phyloP scores from a whole-genome alignment of 2,888 invertebrate species.

The Leucophora obtusa region DNA sequence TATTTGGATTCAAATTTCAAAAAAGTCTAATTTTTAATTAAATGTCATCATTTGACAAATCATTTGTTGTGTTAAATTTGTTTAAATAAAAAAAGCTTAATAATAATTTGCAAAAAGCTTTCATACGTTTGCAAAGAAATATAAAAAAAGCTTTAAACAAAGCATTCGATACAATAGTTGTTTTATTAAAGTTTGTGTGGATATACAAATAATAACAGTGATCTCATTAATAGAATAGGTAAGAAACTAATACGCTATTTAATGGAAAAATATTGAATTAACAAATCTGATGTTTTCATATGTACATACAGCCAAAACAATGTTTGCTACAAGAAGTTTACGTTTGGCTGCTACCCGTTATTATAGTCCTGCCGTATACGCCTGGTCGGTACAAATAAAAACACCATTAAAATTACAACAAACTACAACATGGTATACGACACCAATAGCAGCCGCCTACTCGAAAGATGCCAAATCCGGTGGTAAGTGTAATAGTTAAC shows the following conservation, averaged over 20 bases:
- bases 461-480: conserved; percentile 45
- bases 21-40: not conserved
- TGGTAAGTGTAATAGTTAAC: conserved; percentile 30
- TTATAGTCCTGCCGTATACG: conserved; percentile 2
- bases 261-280: not conserved
- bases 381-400: conserved; percentile 2
- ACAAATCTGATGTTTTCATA: not conserved
- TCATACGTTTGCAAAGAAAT: not conserved
- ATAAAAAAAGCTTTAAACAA: conserved; percentile 36
- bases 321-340: conserved; percentile 46
- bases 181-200: conserved; percentile 10
- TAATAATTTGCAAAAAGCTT: not conserved
- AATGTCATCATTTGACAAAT: conserved; percentile 6
- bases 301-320: not conserved
- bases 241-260: conserved; percentile 24
- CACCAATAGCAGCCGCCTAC: conserved; percentile 19
- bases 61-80: not conserved
- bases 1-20: too few relatives aligned
- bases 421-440: conserved; percentile 16
- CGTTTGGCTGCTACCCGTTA: conserved; percentile 23
- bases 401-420: conserved; percentile 10
- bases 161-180: conserved; percentile 7
- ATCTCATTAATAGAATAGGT: conserved; percentile 54
- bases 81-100: conserved; percentile 1
- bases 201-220: conserved; percentile 30